Percentiles rank a stretch among this genome's conserved stretches.
Conservation (phyloP, 2,888 invertebrate species). For the Smittia aterrima region DNA sequence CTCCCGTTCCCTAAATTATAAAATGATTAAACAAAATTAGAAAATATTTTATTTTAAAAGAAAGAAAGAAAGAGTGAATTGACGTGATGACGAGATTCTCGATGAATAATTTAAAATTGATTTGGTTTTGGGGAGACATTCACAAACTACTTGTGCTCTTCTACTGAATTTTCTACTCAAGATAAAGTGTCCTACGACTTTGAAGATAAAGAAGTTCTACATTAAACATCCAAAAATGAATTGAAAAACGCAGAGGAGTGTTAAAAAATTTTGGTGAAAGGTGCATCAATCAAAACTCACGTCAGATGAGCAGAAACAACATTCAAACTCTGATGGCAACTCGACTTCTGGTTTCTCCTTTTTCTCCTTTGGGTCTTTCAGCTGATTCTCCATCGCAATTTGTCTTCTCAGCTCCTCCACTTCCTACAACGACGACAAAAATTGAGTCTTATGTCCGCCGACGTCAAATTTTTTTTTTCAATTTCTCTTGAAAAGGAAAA, state of each 20-base stretch:
- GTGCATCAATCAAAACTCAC: conserved; percentile 57
- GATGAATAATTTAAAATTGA: too few relatives aligned
- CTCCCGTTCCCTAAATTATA: conserved; percentile 23
- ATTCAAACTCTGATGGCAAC: conserved; percentile 93
- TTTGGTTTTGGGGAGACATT: too few relatives aligned
- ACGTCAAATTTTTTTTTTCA: too few relatives aligned
- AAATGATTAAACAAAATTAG: conserved; percentile 32
- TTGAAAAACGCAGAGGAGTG: too few relatives aligned
- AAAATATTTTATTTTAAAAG: background rate
- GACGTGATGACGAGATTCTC: too few relatives aligned
- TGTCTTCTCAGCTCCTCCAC: conserved; percentile 55
- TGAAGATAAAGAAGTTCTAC: too few relatives aligned
- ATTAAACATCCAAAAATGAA: background rate
- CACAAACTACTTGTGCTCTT: too few relatives aligned
- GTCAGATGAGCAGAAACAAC: conserved; percentile 96
- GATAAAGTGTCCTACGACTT: too few relatives aligned
- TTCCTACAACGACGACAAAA: conserved; percentile 48
- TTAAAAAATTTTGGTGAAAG: background rate
- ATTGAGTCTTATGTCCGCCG: too few relatives aligned
- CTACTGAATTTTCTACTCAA: background rate
- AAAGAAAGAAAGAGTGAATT: background rate
- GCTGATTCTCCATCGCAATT: conserved; percentile 53
- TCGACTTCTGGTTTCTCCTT: conserved; percentile 73
- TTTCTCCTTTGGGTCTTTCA: conserved; percentile 52
- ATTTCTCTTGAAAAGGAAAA: too few relatives aligned